These are phyloP conservation scores for Cyclura pinguis DNA, from an alignment of 2,797 vertebrate species.

Conservation along the genomic window DNA sequence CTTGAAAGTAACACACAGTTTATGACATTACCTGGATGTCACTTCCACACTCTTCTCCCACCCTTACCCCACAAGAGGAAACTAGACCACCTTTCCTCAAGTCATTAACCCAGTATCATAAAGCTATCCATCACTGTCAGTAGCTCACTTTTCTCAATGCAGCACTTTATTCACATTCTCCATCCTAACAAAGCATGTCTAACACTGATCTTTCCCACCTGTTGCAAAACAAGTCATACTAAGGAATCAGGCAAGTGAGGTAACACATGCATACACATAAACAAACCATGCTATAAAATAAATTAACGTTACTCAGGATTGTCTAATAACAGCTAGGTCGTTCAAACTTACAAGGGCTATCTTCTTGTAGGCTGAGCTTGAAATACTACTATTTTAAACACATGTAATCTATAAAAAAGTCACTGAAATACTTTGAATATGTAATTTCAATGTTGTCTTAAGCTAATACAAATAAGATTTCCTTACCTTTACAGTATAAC, in stretches of 20 bases:
- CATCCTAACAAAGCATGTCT: neutral
- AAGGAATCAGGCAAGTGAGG: neutral
- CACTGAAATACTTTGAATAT: neutral
- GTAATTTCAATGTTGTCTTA: fast-evolving
- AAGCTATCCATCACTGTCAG: neutral
- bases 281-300: neutral
- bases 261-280: neutral
- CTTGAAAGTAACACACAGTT: neutral
- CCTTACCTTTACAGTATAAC: slow-evolving; percentile 74
- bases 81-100: neutral
- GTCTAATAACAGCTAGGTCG: no score
- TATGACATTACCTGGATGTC: neutral
- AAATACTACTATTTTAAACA: no score
- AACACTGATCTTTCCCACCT: neutral
- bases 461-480: neutral
- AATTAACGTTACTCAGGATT: neutral
- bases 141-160: neutral
- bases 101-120: neutral
- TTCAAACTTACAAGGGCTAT: no score
- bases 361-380: no score
- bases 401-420: neutral
- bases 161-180: neutral
- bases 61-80: neutral
- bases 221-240: neutral
- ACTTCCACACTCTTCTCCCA: neutral